Evolutionary conservation across 2,797 vertebrate species (phyloP).

Genomic region (Tenualosa ilisha): DNA sequence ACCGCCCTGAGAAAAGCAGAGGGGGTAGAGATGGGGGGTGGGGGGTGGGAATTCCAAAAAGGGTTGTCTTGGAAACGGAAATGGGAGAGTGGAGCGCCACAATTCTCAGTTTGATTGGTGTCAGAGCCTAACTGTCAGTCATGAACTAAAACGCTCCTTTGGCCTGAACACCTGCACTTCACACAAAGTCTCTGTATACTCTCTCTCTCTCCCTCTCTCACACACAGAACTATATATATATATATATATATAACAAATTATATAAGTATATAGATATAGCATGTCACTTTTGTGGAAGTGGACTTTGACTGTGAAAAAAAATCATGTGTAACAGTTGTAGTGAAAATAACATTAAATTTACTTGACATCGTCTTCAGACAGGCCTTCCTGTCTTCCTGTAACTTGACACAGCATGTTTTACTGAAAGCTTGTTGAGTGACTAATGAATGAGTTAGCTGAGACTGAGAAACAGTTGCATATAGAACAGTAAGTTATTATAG

Average conservation of each 20-base stretch:
- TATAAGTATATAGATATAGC: not conserved
- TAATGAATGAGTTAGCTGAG: not conserved
- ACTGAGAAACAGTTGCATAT: too few relatives aligned
- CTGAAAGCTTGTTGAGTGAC: not conserved
- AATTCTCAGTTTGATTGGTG: constrained; percentile 69
- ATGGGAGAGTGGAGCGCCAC: constrained; percentile 68
- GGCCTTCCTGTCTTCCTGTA: constrained; percentile 21
- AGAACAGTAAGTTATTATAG: too few relatives aligned
- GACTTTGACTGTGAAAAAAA: not conserved
- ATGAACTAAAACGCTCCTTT: constrained; percentile 53
- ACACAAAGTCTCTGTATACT: constrained; percentile 41
- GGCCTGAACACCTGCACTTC: constrained; percentile 49
- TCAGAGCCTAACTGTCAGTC: constrained; percentile 66
- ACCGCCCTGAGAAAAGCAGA: constrained; percentile 35
- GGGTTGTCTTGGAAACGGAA: constrained; percentile 71
- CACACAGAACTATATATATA: constrained; percentile 24
- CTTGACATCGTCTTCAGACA: too few relatives aligned
- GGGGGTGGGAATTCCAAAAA: constrained; percentile 58
- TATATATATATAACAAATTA: not conserved
- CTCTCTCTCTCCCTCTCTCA: constrained; percentile 37
- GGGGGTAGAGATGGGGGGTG: constrained; percentile 47
- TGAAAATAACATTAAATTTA: constrained; percentile 26
- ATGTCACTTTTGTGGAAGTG: not conserved
- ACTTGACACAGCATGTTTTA: not conserved
- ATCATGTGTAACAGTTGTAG: not conserved